Evolutionary conservation across 2,797 vertebrate genomes (phyloP), one percentile per base, ranked within the genome.

Genomic region (Urosaurus nigricauda): DNA sequence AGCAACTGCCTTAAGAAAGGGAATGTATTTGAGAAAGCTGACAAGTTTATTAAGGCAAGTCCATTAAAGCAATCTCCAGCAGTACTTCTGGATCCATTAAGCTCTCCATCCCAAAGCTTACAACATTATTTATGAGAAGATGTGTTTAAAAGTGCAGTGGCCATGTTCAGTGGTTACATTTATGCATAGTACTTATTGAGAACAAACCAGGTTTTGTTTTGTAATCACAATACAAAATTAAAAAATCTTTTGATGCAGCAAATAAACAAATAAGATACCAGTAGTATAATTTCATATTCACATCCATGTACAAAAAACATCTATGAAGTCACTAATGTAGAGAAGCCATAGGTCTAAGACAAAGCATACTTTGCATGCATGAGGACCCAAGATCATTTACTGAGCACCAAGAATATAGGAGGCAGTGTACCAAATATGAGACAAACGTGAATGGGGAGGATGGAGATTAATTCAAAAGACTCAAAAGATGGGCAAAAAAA

Each of bases 321-420:
- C 58, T 0, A 0, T 0, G 26, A n/a, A 5, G 58, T 87, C 71
- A 0, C 17, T 47, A 74, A 79, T 70, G 68, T 32, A 63, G 32
- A 70, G 56, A 58, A 43, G 35, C 32, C 19, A 13, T 82, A 43
- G 35, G 47, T 37, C 24, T 40, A 19, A 71, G 68, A 29, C 51
- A 32, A 32, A 71, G 13, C 68, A 71, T 71, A 32, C 68, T 32
- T 71, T 13, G 13, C 32, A 71, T 9, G 47, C 14, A 32, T 32
- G 14, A 71, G 32, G 29, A 4, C 51, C 6, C 51, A n/a, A 29
- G 7, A 58, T 16, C 32, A 19, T 58, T 58, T 35, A 8, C 53
- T 80, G 53, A 80, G 79, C 5, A 37, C 53, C n/a, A 80, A 12
- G 3, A 21, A 21, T 12, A 37, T n/a, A 14, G 53, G 17, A 26